Conservation (phyloP, 2,113 vertebrate species). For the Scatophagus argus region DNA sequence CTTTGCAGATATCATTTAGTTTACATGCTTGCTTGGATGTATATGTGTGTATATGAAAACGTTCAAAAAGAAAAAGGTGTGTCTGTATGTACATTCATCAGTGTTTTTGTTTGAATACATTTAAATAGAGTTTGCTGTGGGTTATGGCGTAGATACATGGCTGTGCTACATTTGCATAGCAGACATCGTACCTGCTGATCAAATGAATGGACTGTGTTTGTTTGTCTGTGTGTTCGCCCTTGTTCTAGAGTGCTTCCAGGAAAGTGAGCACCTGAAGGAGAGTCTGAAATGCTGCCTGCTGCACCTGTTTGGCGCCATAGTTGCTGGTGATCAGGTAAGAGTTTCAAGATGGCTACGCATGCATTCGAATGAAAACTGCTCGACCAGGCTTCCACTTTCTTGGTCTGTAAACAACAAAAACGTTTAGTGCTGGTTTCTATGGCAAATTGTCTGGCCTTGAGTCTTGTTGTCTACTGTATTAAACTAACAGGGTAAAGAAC, state of each 20-base stretch:
- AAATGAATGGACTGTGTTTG: slow-evolving; percentile 12
- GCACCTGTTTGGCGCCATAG: slow-evolving; percentile 96
- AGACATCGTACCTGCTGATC: slow-evolving; percentile 1
- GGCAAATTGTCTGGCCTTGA: no score
- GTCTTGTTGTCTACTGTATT: no score
- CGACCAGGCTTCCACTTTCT: background rate
- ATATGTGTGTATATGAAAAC: background rate
- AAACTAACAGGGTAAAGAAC: no score
- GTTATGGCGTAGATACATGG: background rate
- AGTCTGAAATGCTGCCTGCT: slow-evolving; percentile 96
- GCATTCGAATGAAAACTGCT: background rate
- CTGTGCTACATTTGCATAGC: slow-evolving; percentile 43
- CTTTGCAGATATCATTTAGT: slow-evolving; percentile 2
- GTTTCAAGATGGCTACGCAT: background rate
- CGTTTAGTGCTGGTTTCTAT: no score
- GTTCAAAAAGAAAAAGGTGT: background rate
- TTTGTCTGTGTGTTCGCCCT: slow-evolving; percentile 55
- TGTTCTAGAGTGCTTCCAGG: slow-evolving; percentile 96
- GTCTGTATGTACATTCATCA: background rate
- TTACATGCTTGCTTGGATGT: background rate
- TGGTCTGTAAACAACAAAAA: no score
- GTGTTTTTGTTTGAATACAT: slow-evolving; percentile 34
- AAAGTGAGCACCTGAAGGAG: slow-evolving; percentile 98
- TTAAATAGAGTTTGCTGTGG: background rate
- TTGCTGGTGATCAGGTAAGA: slow-evolving; percentile 95